Conservation (phyloP, 2,113 vertebrate genomes). For the Psilopsiagon aymara region DNA sequence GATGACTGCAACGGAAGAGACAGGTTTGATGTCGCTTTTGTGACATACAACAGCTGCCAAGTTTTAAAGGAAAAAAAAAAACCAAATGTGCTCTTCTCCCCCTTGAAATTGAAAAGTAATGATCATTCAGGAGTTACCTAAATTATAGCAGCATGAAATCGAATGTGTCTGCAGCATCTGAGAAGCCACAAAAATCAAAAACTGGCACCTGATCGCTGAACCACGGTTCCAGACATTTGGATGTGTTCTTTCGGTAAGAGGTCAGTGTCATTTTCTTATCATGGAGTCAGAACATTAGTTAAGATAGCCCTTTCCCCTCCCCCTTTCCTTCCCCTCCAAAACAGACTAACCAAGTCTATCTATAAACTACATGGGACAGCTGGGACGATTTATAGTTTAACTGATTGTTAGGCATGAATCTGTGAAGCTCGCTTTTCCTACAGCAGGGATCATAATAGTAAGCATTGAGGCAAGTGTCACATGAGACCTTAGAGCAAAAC, state of each 20-base stretch:
- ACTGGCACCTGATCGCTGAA: constrained; percentile 37
- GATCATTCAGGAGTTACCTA: constrained; percentile 34
- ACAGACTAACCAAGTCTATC: constrained; percentile 71
- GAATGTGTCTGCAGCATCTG: constrained; percentile 38
- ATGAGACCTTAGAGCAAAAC: constrained; percentile 97
- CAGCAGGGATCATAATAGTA: constrained; percentile 93
- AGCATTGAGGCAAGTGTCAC: constrained; percentile 88
- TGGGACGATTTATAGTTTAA: constrained; percentile 93
- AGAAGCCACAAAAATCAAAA: constrained; percentile 54
- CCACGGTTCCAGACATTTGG: constrained; percentile 29
- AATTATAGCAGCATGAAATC: constrained; percentile 62
- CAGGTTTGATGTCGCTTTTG: not conserved
- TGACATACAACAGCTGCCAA: constrained; percentile 48
- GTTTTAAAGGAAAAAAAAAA: constrained; percentile 24
- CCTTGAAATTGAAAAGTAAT: constrained; percentile 42
- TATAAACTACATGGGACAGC: constrained; percentile 92
- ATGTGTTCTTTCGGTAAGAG: constrained; percentile 27
- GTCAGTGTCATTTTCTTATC: not conserved
- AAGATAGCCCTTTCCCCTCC: constrained; percentile 74
- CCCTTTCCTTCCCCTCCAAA: constrained; percentile 45
- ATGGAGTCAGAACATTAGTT: constrained; percentile 49
- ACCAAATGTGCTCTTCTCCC: constrained; percentile 51
- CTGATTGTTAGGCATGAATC: constrained; percentile 93
- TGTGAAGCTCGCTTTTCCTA: constrained; percentile 91
- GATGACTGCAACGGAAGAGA: not conserved